Base-by-base conservation (phyloP, 2,888 invertebrate genomes). In the Pinctada fucata region DNA sequence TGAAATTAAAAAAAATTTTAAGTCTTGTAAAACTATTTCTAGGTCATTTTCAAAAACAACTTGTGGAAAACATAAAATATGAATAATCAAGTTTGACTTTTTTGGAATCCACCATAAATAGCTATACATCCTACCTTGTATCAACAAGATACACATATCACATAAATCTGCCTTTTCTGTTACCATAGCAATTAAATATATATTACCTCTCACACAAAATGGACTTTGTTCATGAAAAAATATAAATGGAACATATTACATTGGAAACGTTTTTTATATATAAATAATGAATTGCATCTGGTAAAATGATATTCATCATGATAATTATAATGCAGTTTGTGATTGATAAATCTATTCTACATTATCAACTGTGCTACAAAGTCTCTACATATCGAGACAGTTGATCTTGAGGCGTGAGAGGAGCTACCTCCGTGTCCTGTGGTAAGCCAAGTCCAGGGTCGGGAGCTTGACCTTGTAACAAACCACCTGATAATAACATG, bases 361-460 rank as follows among this genome's bases (percentile, higher is more conserved):
- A 10, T 10, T 13, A 58, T 10, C 58, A 52, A 47, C 8, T 69
- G 75, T 86, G 84, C 87, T 89, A 89, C 82, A 93, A 92, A 72
- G 92, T 92, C 81, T 98, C 98, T 92, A 97, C 97, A 94, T 97
- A 97, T 94, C 97, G 97, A 90, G 96, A 96, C 92, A 98, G 95
- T 94, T 97, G 97, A 95, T 98, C 98, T 94, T 97, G 97, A 91
- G 97, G 96, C 89, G 97, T 97, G 94, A 97, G 95, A 81, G 95
- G 95, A 71, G 86, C 84, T 81, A 89, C 88, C 80, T 90, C 90
- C 80, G 83, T 84, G 82, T 91, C 91, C 78, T 90, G 90, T 79
- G 87, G 85, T 80, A 86, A 80, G 71, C 88, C 86, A 79, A 90
- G 86, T 72, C 87, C 88, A 80, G 90, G 79, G 80, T 91, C 91